Evolutionary conservation across 2,888 invertebrate genomes (phyloP).

Genomic region (Apamea sordens): DNA sequence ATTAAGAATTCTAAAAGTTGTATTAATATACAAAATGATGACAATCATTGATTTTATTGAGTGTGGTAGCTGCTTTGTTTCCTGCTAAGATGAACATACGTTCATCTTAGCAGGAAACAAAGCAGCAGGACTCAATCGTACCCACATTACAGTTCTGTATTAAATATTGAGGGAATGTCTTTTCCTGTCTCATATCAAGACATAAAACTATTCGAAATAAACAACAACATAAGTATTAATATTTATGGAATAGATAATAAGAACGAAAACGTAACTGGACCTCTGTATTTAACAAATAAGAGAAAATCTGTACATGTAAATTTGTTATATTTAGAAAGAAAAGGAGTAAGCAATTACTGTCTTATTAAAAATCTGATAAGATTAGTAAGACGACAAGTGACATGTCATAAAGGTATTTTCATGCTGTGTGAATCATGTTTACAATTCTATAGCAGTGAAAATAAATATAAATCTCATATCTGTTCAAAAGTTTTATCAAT

Average conservation of each 20-base stretch:
- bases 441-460: neutral
- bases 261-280: neutral
- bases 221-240: neutral
- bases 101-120: too few species aligned
- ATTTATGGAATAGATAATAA: neutral
- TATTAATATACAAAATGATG: slow-evolving; percentile 30
- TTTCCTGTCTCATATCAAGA: slow-evolving; percentile 16
- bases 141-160: slow-evolving; percentile 17
- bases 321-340: neutral
- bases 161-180: slow-evolving; percentile 16
- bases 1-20: slow-evolving; percentile 25
- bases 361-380: too few species aligned
- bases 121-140: slow-evolving; percentile 19
- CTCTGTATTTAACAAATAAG: neutral
- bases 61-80: slow-evolving; percentile 22
- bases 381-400: too few species aligned
- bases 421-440: too few species aligned
- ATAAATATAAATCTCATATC: neutral
- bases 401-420: too few species aligned
- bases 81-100: slow-evolving; percentile 18
- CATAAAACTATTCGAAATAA: slow-evolving; percentile 14
- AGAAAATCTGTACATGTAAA: neutral
- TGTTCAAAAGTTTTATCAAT: neutral
- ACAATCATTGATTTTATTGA: slow-evolving; percentile 28
- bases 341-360: neutral